phyloP scores from a whole-genome alignment of 2,113 vertebrate species.

The Strix uralensis region DNA sequence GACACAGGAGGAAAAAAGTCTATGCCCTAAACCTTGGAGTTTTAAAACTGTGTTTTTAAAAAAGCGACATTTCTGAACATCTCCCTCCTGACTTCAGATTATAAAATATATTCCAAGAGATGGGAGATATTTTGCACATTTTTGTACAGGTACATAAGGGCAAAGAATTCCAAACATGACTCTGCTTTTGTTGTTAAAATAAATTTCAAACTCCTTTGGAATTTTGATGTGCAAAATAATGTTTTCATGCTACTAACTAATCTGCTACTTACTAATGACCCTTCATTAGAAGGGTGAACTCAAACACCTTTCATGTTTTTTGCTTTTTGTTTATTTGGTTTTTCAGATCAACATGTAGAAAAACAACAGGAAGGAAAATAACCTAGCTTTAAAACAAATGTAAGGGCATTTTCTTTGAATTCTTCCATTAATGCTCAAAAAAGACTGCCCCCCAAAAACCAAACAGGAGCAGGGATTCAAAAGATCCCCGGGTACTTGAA shows the following conservation, averaged over 20 bases:
- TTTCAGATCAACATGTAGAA: not conserved
- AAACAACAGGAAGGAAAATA: not conserved
- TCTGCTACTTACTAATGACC: not conserved
- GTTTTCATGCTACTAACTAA: not conserved
- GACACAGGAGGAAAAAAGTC: not conserved
- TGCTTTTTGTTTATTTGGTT: not conserved
- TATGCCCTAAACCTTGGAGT: not conserved
- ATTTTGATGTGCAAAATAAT: not conserved
- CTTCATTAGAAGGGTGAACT: not conserved
- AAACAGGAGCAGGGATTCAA: not conserved
- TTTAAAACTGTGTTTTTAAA: not conserved
- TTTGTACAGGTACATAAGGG: not conserved
- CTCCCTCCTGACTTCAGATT: not conserved
- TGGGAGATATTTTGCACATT: not conserved
- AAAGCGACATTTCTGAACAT: not conserved
- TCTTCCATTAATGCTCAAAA: not conserved
- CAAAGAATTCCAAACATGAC: not conserved
- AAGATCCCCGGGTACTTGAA: not conserved
- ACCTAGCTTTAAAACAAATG: not conserved
- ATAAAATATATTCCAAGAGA: not conserved
- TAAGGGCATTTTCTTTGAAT: not conserved
- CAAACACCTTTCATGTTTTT: not conserved
- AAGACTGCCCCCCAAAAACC: not conserved
- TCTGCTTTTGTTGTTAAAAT: not conserved
- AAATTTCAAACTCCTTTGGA: not conserved